Conservation (phyloP, 2,797 vertebrate genomes). For the Sciurus vulgaris region DNA sequence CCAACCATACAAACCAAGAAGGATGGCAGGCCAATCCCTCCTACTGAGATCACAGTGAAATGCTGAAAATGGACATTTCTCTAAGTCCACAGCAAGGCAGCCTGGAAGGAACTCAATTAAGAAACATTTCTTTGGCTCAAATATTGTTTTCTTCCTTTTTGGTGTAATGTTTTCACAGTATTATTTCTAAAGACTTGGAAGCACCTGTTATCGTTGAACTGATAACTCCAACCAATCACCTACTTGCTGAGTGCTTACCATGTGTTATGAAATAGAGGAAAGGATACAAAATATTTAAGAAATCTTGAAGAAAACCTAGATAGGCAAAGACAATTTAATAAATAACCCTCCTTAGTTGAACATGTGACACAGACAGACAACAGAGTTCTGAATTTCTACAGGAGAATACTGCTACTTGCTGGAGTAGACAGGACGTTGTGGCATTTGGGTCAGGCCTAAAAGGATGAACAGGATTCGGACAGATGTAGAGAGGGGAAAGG, state of each 20-base stretch:
- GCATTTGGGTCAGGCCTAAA: not conserved
- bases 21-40: not conserved
- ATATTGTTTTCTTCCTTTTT: slow-evolving; percentile 64
- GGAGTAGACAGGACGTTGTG: not conserved
- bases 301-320: not conserved
- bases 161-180: slow-evolving; percentile 47
- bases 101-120: slow-evolving; percentile 60
- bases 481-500: not conserved
- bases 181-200: slow-evolving; percentile 38
- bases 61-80: slow-evolving; percentile 47
- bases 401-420: not conserved
- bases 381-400: not conserved
- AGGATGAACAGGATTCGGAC: not conserved
- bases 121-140: slow-evolving; percentile 63
- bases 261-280: not conserved
- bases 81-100: not conserved
- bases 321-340: not conserved
- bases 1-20: slow-evolving; percentile 44
- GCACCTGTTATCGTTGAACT: not conserved
- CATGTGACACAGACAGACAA: not conserved
- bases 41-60: slow-evolving; percentile 39
- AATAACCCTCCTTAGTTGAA: not conserved
- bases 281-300: not conserved
- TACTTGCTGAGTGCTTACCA: not conserved
- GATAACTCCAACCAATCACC: not conserved